Conservation (phyloP, 2,113 vertebrate genomes). For the Cololabis saira region DNA sequence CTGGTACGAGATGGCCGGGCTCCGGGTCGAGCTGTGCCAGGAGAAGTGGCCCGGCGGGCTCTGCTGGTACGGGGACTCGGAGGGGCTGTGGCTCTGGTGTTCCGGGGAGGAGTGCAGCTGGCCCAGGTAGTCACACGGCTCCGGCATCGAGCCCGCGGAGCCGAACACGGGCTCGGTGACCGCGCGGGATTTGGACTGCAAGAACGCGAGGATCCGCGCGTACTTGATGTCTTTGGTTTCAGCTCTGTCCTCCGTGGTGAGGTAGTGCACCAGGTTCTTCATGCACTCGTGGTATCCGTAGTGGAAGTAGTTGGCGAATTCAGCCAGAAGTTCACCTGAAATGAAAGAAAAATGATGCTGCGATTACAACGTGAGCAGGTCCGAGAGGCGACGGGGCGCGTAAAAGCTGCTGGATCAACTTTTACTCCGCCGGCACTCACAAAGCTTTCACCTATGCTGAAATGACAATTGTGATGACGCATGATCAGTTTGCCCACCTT, state of each 20-base stretch:
- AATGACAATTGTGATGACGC: background rate
- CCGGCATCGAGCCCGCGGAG: constrained; percentile 80
- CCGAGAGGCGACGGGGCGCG: background rate
- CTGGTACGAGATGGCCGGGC: constrained; percentile 85
- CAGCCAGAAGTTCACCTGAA: constrained; percentile 90
- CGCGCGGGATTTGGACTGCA: constrained; percentile 93
- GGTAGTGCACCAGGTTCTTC: constrained; percentile 97
- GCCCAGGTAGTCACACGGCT: constrained; percentile 86
- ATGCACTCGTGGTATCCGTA: constrained; percentile 98
- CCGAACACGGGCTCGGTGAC: constrained; percentile 88
- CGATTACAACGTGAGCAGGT: constrained; percentile 5
- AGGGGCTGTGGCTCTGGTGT: constrained; percentile 82
- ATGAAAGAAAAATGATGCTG: constrained; percentile 1
- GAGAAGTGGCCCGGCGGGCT: constrained; percentile 85
- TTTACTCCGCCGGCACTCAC: background rate
- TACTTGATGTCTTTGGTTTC: constrained; percentile 98
- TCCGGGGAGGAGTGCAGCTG: constrained; percentile 87
- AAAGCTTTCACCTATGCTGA: background rate
- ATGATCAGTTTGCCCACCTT: constrained; percentile 80
- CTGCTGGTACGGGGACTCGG: constrained; percentile 85
- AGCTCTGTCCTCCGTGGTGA: constrained; percentile 95
- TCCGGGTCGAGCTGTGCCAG: constrained; percentile 87
- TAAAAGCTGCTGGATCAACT: constrained; percentile 22
- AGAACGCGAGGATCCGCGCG: constrained; percentile 93
- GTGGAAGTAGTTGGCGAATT: constrained; percentile 99